These are phyloP conservation scores for Eupsittula cactorum DNA, from an alignment of 2,113 vertebrate genomes.

Conservation along the genomic window DNA sequence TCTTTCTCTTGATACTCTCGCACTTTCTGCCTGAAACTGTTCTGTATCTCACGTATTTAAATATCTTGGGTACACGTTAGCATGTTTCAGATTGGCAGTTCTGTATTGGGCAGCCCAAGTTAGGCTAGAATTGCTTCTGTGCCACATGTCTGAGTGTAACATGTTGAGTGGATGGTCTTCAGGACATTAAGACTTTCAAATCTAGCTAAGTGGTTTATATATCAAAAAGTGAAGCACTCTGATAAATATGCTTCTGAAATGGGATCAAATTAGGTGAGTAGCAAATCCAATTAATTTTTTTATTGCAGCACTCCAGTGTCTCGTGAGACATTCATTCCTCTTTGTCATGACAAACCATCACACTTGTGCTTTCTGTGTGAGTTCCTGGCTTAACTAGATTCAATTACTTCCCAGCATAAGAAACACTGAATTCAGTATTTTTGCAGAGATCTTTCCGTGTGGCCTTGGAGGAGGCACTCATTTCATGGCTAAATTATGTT, in stretches of 20 bases:
- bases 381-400: not conserved
- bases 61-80: not conserved
- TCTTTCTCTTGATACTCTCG: not conserved
- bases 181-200: not conserved
- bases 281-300: constrained; percentile 5
- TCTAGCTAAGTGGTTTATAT: constrained; percentile 14
- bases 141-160: not conserved
- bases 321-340: not conserved
- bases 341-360: not conserved
- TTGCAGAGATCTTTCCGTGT: not conserved
- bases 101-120: not conserved
- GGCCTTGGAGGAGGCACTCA: not conserved
- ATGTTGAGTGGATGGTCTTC: not conserved
- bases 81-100: not conserved
- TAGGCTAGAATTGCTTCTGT: not conserved
- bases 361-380: not conserved
- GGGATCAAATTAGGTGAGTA: constrained; percentile 30
- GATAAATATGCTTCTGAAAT: not conserved
- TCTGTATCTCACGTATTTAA: not conserved
- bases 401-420: not conserved
- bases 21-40: not conserved
- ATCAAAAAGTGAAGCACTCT: not conserved
- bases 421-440: not conserved
- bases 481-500: not conserved
- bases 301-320: not conserved